Conservation (phyloP, 92 coral and sea anemone species). For the Porites divaricata region DNA sequence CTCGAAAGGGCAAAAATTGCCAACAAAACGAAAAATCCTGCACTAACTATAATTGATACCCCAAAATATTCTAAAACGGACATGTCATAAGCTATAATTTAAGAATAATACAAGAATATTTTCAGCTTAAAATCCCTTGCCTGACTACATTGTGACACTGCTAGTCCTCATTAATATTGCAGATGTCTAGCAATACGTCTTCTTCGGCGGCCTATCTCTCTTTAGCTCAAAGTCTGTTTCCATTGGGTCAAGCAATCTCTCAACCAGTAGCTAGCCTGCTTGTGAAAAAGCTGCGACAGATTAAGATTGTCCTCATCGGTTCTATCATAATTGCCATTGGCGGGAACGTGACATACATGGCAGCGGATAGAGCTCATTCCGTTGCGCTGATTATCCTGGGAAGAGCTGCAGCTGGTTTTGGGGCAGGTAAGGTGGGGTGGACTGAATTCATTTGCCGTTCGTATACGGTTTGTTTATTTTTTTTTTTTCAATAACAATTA, state of each 20-base stretch:
- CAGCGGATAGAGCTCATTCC: slow-evolving; percentile 52
- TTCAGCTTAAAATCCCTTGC: background rate
- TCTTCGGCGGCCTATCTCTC: slow-evolving; percentile 55
- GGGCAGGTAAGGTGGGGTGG: slow-evolving; percentile 60
- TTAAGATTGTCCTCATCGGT: slow-evolving; percentile 62
- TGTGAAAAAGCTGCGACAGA: slow-evolving; percentile 66
- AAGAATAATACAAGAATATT: too few species aligned
- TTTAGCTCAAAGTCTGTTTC: slow-evolving; percentile 78
- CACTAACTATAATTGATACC: too few species aligned
- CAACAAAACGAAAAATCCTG: too few species aligned
- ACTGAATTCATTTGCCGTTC: background rate
- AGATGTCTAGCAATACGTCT: slow-evolving; percentile 6
- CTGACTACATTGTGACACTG: slow-evolving; percentile 4
- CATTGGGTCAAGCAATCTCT: slow-evolving; percentile 77
- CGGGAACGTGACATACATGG: slow-evolving; percentile 77
- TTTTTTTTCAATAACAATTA: background rate
- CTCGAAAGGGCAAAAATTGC: too few species aligned
- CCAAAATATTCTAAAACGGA: too few species aligned
- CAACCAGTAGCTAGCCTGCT: slow-evolving; percentile 73
- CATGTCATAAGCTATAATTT: too few species aligned
- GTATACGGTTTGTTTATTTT: background rate
- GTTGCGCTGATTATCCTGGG: slow-evolving; percentile 70
- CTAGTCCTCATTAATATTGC: background rate
- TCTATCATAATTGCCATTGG: slow-evolving; percentile 72
- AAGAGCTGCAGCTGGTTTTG: slow-evolving; percentile 76